phyloP scores from a whole-genome alignment of 2,113 vertebrate species.

The Engystomops pustulosus region DNA sequence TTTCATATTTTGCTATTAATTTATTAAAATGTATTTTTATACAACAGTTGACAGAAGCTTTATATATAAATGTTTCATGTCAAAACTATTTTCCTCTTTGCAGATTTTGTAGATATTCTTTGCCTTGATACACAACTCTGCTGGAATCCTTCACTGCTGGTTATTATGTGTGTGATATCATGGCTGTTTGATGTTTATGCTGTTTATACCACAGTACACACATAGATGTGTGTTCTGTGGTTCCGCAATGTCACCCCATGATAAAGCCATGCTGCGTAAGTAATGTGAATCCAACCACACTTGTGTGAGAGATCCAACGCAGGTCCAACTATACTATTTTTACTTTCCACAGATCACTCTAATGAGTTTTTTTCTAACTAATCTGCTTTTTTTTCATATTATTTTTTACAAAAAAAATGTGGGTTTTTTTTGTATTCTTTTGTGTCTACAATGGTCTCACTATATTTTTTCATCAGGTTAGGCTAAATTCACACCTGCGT shows the following conservation, averaged over 20 bases:
- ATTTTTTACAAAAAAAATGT: too few relatives aligned
- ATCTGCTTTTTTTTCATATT: too few relatives aligned
- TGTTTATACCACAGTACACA: neutral
- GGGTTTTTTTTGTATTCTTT: too few relatives aligned
- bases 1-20: too few relatives aligned
- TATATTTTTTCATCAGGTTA: too few relatives aligned
- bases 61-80: neutral
- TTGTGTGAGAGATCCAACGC: neutral
- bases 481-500: too few relatives aligned
- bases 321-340: neutral
- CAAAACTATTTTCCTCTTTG: neutral
- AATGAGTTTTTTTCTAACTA: too few relatives aligned
- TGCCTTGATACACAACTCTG: neutral
- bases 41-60: neutral
- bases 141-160: neutral
- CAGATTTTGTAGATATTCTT: neutral
- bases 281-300: neutral
- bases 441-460: too few relatives aligned
- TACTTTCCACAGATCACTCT: too few relatives aligned
- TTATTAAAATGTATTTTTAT: neutral
- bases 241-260: neutral
- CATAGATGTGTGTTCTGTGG: neutral
- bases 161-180: constrained; percentile 1
- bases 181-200: neutral
- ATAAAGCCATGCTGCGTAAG: neutral